A percentile compares a stretch with the other conserved stretches of the same genome.
Evolutionary conservation across 30 jellyfish, hydroid and myxozoan species (phyloP).

Genomic region (Hydractinia echinata): DNA sequence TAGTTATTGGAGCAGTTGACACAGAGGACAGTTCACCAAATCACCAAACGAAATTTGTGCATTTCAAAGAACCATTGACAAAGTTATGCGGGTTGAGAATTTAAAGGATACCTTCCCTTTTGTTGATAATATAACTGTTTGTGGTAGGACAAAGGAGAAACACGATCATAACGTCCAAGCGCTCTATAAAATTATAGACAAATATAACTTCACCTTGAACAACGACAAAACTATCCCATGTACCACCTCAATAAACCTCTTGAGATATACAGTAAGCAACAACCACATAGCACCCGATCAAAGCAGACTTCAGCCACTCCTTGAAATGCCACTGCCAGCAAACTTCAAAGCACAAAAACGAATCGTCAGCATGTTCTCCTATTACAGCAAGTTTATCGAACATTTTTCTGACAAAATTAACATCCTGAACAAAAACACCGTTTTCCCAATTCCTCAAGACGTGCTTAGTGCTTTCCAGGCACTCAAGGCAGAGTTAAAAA

Average conservation of each 20-base stretch:
- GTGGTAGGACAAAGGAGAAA: slow-evolving; percentile 48
- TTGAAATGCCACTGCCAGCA: no score
- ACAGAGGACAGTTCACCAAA: no score
- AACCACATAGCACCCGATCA: no score
- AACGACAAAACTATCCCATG: slow-evolving; percentile 51
- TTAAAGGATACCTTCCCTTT: no score
- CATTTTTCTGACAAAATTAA: slow-evolving; percentile 14
- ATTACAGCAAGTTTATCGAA: not conserved
- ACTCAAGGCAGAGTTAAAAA: slow-evolving; percentile 6
- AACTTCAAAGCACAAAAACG: no score
- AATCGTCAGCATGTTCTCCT: no score
- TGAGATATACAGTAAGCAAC: slow-evolving; percentile 43
- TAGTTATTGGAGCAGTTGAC: no score
- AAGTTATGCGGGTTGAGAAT: no score
- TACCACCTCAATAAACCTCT: slow-evolving; percentile 26
- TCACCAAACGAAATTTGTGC: no score
- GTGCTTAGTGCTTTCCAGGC: slow-evolving; percentile 29
- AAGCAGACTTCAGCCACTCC: no score
- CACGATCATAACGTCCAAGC: slow-evolving; percentile 50
- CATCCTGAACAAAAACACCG: slow-evolving; percentile 20
- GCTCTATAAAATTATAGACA: slow-evolving; percentile 29
- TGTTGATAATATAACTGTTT: slow-evolving; percentile 33
- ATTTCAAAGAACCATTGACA: no score
- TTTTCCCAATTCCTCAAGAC: slow-evolving; percentile 19
- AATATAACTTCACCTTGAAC: slow-evolving; percentile 21